phyloP scores from a whole-genome alignment of 2,113 vertebrate species.

The Peromyscus maniculatus region DNA sequence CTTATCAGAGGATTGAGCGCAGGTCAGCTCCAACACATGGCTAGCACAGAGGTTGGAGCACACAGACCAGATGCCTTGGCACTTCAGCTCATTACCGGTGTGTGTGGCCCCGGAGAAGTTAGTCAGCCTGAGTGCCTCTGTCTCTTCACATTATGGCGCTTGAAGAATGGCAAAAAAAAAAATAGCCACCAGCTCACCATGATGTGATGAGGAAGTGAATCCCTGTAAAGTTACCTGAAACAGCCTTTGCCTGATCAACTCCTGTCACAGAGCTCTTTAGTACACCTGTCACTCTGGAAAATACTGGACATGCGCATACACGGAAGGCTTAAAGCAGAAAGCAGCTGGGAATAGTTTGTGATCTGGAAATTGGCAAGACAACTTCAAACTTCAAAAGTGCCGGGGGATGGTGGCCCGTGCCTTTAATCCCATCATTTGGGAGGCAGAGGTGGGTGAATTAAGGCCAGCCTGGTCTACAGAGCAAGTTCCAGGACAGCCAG shows the following conservation, averaged over 20 bases:
- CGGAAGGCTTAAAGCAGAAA: not conserved
- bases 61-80: not conserved
- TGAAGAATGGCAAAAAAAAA: too few relatives aligned
- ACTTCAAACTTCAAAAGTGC: not conserved
- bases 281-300: not conserved
- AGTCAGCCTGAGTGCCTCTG: not conserved
- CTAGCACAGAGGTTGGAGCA: not conserved
- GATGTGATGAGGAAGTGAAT: not conserved
- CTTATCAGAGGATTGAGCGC: not conserved
- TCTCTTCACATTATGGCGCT: not conserved
- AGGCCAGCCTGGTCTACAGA: not conserved
- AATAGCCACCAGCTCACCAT: not conserved
- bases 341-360: not conserved
- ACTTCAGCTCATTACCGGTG: not conserved
- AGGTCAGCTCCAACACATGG: not conserved
- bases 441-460: not conserved
- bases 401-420: not conserved
- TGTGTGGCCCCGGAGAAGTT: not conserved
- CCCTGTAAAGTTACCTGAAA: not conserved
- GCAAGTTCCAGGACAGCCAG: not conserved
- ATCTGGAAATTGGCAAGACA: not conserved
- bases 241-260: not conserved
- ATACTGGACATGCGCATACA: not conserved
- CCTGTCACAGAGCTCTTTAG: not conserved
- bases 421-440: not conserved